phyloP scores from a whole-genome alignment of 2,113 vertebrate species.

The Triplophysa rosa region DNA sequence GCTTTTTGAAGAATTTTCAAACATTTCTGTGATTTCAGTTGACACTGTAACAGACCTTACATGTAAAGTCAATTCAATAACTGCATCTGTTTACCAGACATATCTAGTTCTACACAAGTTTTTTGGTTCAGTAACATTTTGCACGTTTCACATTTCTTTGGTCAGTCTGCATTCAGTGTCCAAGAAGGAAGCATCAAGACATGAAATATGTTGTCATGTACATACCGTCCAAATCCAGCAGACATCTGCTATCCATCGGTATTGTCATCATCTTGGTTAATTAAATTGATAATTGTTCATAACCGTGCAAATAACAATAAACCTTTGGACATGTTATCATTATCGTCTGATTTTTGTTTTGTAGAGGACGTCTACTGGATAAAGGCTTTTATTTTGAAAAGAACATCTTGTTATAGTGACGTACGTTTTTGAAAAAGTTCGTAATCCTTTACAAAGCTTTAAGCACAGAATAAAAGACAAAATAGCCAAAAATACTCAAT shows the following conservation, averaged over 20 bases:
- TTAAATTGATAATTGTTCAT: slow-evolving; percentile 20
- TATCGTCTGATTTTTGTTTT: neutral
- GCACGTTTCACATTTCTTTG: slow-evolving; percentile 18
- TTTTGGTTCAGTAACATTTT: slow-evolving; percentile 21
- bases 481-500: no score
- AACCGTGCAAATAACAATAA: slow-evolving; percentile 14
- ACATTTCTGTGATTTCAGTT: neutral
- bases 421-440: neutral
- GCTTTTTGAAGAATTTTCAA: neutral
- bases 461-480: no score
- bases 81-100: neutral
- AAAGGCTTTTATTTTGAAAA: neutral
- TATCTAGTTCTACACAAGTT: neutral
- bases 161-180: slow-evolving; percentile 18
- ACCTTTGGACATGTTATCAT: slow-evolving; percentile 21
- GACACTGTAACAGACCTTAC: neutral
- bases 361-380: neutral
- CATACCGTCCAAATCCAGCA: neutral
- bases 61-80: neutral
- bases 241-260: neutral
- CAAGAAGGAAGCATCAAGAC: slow-evolving; percentile 19
- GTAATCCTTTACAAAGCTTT: no score
- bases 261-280: neutral
- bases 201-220: neutral
- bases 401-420: neutral